These are phyloP conservation scores for Drosophila jambulina DNA, from an alignment of 1,140 invertebrate species.

Conservation along the genomic window DNA sequence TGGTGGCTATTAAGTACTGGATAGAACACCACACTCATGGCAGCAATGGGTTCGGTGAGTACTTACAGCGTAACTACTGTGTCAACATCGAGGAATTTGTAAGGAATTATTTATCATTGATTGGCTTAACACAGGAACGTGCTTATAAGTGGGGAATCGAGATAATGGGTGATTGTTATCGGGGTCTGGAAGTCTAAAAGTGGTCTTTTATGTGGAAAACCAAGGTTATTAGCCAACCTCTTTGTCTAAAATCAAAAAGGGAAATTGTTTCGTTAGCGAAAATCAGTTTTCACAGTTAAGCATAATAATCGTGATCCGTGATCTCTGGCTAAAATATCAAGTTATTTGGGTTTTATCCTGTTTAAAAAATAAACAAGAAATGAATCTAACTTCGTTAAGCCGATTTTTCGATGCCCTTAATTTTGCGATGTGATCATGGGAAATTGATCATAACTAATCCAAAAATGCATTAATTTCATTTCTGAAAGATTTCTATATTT, in stretches of 20 bases:
- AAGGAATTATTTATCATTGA: conserved; percentile 4
- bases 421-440: too few relatives aligned
- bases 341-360: too few relatives aligned
- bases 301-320: too few relatives aligned
- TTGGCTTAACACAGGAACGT: background rate
- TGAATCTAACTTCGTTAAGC: too few relatives aligned
- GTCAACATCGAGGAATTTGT: background rate
- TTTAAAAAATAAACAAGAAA: too few relatives aligned
- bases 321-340: too few relatives aligned
- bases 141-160: background rate
- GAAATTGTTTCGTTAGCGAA: background rate
- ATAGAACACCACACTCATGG: conserved; percentile 11
- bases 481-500: too few relatives aligned
- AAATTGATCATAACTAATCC: too few relatives aligned
- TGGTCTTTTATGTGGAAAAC: background rate
- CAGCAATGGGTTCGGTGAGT: conserved; percentile 50
- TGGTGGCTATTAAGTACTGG: conserved; percentile 12
- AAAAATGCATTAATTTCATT: too few relatives aligned
- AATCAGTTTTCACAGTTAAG: background rate
- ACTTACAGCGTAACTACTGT: too few relatives aligned
- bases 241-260: background rate
- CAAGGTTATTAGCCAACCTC: background rate
- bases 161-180: background rate
- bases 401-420: too few relatives aligned
- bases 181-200: background rate